phyloP scores from a whole-genome alignment of 2,113 vertebrate genomes.

The Ursus arctos region DNA sequence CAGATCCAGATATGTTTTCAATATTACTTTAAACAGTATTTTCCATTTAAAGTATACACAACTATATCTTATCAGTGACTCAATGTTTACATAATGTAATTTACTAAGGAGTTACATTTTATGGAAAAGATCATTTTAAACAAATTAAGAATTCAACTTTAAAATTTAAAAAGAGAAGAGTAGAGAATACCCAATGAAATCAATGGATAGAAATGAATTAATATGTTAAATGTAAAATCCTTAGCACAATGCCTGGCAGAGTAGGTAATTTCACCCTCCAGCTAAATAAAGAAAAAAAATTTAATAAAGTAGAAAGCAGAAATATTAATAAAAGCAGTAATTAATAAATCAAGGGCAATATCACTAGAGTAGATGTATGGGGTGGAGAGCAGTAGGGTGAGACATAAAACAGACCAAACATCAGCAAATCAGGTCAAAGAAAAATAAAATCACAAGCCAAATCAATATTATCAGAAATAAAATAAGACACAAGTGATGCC shows the following conservation, averaged over 20 bases:
- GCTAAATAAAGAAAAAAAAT: neutral
- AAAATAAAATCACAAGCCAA: neutral
- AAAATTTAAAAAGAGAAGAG: neutral
- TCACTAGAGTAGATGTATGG: neutral
- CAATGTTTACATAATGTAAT: neutral
- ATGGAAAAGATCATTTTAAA: neutral
- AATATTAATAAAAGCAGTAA: neutral
- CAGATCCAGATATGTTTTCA: neutral
- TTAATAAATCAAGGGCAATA: neutral
- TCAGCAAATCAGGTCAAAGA: neutral
- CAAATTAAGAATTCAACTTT: constrained; percentile 8
- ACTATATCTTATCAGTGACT: neutral
- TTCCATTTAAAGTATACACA: neutral
- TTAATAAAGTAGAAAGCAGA: neutral
- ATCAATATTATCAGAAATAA: constrained; percentile 1
- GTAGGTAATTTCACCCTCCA: neutral
- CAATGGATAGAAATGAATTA: neutral
- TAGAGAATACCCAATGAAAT: neutral
- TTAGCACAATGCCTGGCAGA: neutral
- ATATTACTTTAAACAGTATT: neutral
- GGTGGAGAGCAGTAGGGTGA: no score
- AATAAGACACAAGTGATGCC: neutral
- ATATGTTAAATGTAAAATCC: neutral
- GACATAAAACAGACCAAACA: neutral
- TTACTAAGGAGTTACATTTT: constrained; percentile 26